Conservation (phyloP, 2,113 vertebrate species). For the Bucco capensis region DNA sequence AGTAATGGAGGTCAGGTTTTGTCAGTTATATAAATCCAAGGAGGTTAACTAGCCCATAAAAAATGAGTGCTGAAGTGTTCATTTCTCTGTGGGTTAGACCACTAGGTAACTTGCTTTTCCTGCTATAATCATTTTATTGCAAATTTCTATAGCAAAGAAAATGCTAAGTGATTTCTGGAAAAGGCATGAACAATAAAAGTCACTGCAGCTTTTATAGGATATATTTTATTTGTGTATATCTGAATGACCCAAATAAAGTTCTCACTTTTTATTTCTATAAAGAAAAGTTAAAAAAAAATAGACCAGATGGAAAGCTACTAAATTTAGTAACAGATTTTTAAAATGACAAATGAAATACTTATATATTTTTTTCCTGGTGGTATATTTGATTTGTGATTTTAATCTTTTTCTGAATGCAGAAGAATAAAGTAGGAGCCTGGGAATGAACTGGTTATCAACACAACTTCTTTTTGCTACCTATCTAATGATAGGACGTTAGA, state of each 20-base stretch:
- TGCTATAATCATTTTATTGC: conserved; percentile 44
- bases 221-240: neutral
- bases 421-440: neutral
- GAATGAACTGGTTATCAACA: neutral
- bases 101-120: conserved; percentile 10
- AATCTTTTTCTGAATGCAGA: neutral
- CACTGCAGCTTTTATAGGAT: neutral
- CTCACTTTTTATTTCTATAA: neutral
- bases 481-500: neutral
- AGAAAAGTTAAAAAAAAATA: neutral
- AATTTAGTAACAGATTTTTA: neutral
- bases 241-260: neutral
- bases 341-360: neutral
- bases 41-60: conserved; percentile 65
- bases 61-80: conserved; percentile 58
- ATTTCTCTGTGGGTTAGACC: conserved; percentile 45
- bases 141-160: conserved; percentile 27
- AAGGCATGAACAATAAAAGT: conserved; percentile 2
- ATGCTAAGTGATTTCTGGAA: conserved; percentile 34
- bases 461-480: neutral
- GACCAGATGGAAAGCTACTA: neutral
- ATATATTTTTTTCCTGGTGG: neutral
- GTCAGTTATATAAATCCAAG: conserved; percentile 50
- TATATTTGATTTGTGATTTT: neutral
- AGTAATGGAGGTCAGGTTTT: conserved; percentile 44